These are phyloP conservation scores for Hypercompe scribonia DNA, from an alignment of 2,888 invertebrate genomes.

Conservation along the genomic window DNA sequence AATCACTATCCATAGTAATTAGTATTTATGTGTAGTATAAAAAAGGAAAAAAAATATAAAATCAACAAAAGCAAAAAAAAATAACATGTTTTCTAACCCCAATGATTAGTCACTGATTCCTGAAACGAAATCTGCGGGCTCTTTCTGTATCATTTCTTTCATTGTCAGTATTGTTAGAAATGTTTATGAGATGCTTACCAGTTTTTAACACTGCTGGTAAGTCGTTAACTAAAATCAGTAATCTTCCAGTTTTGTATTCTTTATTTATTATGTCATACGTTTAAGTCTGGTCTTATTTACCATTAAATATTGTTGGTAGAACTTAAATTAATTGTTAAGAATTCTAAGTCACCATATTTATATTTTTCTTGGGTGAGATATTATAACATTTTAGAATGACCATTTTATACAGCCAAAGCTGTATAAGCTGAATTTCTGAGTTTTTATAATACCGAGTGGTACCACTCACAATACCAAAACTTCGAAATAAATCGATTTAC, in stretches of 20 bases:
- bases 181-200: neutral
- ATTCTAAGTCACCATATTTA: neutral
- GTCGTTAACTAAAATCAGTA: neutral
- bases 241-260: no score
- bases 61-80: neutral
- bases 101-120: conserved; percentile 5
- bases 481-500: neutral
- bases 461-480: neutral
- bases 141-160: neutral
- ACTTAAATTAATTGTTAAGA: neutral
- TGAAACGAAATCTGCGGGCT: conserved; percentile 1
- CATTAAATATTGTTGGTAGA: neutral
- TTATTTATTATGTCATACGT: no score
- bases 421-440: neutral
- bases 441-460: no score
- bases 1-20: neutral
- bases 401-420: neutral
- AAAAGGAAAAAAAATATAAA: neutral
- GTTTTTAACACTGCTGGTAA: neutral
- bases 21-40: neutral
- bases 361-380: no score
- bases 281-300: no score
- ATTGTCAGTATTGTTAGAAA: neutral
- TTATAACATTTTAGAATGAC: neutral
- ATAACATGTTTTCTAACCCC: neutral